Base-by-base conservation (phyloP, 2,888 invertebrate genomes). In the Laothoe populi region DNA sequence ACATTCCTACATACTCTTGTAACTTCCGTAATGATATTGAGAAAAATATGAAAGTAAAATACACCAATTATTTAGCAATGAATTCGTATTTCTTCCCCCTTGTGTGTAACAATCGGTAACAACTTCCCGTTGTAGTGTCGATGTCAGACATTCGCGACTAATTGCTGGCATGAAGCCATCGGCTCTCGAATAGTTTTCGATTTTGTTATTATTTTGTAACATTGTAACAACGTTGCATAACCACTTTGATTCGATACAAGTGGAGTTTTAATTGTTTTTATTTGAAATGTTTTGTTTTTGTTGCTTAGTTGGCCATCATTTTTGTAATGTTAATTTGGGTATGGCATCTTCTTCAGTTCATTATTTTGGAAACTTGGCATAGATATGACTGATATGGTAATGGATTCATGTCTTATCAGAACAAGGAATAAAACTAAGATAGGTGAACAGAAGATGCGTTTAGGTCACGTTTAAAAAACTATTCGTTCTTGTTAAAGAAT, bases 61-160 rank as follows among this genome's bases (percentile, higher is more conserved):
- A 53, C 10, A 53, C 31, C 53, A 53, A 53, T 53, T 53, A 35
- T 48, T 13, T 24, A 48, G 16, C 31, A 35, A 53, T 35, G 35
- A 35, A 35, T 35, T 19, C 21, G 53, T 49, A 49, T 53, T 53
- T 53, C 31, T 53, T 19, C 16, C 19, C 35, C 19, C 31, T 53
- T 53, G 31, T 53, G 19, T 53, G 53, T 49, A 16, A 24, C 49
- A 49, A 48, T 49, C 49, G 49, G 62, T 64, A 66, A 66, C 64
- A 61, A 64, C 59, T 60, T 62, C 62, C 63, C 19, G 63, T 62
- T 63, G 60, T 62, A 67, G 65, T 65, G 64, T 61, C 64, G 31
- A 44, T 65, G 62, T 64, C 66, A 66, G 66, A 65, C 63, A 53
- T 66, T 58, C 64, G 63, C 61, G 63, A 58, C 65, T 72, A 72